Base-by-base conservation (phyloP, 2,888 invertebrate genomes). In the Apeira syringaria region DNA sequence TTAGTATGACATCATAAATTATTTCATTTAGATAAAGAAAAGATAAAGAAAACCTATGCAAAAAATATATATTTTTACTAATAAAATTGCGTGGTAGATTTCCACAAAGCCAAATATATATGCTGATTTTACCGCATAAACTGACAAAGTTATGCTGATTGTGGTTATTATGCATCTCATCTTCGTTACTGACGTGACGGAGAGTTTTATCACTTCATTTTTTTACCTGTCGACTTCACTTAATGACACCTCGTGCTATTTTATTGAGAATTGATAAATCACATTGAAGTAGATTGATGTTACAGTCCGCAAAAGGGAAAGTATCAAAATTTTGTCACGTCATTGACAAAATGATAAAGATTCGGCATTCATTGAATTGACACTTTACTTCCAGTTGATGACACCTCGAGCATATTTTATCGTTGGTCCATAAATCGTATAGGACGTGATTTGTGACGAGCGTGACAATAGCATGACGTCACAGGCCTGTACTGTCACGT, bases 231-330 rank as follows among this genome's bases (percentile, higher is more conserved):
- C 65, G 67, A 56, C 54, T 54, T 41, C 50, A 66, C 62, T 78
- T 77, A 80, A 80, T 81, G 75, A 79, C 70, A 54, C 62, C 49
- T 55, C 59, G 61, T 61, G 66, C 74, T 80, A 82, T 80, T 84
- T 79, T 74, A 79, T 59, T 66, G 64, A 53, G 58, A 50, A 61
- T 57, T 68, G 61, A 84, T 86, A 82, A 80, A 86, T 87, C 81
- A 82, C 68, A 67, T 68, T 64, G 62, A 56, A n/a, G 66, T 72
- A 79, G 77, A 81, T 81, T 80, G 78, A 81, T 81, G 80, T 68
- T 37, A 64, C 51, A 55, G 59, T 56, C 60, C 50, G 56, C 62
- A 69, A 76, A 74, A 78, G 79, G 77, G 74, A 75, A 44, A 44
- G 44, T 50, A 55, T 48, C 64, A 77, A 75, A 79, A 78, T 74